Conservation (phyloP, 2,113 vertebrate species). For the Oryzias melastigma region DNA sequence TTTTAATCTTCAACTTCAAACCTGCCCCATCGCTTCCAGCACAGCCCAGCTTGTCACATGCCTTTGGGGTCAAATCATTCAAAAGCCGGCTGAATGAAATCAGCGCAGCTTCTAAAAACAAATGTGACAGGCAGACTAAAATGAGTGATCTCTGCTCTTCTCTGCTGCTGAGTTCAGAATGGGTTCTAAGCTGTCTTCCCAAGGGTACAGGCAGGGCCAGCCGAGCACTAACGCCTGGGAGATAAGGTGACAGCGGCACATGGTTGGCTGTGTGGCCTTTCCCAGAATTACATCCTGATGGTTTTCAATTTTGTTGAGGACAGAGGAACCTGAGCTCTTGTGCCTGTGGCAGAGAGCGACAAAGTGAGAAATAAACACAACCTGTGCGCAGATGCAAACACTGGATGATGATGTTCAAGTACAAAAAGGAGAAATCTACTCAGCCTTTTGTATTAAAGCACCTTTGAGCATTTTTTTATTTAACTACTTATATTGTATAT, state of each 20-base stretch:
- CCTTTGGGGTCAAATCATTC: constrained; percentile 72
- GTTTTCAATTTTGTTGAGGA: constrained; percentile 57
- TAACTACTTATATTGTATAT: too few species aligned
- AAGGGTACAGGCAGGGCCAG: constrained; percentile 49
- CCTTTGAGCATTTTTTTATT: too few species aligned
- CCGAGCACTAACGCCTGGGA: constrained; percentile 44
- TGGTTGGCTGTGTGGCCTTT: constrained; percentile 75
- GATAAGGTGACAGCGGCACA: constrained; percentile 76
- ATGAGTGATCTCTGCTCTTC: constrained; percentile 68
- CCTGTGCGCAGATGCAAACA: constrained; percentile 9
- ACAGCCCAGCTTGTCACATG: constrained; percentile 71
- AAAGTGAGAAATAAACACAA: constrained; percentile 31
- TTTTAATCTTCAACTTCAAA: constrained; percentile 20
- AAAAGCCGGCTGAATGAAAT: constrained; percentile 30
- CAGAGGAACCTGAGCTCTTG: constrained; percentile 60
- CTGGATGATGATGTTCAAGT: not conserved
- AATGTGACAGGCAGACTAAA: constrained; percentile 79
- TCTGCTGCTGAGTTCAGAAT: constrained; percentile 74
- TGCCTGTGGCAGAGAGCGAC: constrained; percentile 32
- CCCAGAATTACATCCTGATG: constrained; percentile 73
- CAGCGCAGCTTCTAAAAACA: constrained; percentile 37
- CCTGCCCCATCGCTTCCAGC: constrained; percentile 40
- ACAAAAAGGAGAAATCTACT: not conserved
- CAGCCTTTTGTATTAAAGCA: too few species aligned
- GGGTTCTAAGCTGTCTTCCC: constrained; percentile 70